Evolutionary conservation across 2,888 invertebrate genomes (phyloP).

Genomic region (Diogma glabrata): DNA sequence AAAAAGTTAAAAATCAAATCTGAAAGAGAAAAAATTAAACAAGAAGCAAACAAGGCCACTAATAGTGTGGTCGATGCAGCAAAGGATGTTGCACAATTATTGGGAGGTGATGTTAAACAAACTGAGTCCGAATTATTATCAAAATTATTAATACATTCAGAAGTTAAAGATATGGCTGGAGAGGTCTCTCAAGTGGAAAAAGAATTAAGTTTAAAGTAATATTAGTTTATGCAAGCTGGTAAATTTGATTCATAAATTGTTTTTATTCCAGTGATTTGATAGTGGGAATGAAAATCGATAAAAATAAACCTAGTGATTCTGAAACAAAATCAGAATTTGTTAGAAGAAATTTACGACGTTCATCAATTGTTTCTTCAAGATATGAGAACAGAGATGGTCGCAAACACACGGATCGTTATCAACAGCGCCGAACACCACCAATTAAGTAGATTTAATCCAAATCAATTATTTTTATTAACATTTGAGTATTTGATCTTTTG

Average conservation of each 20-base stretch:
- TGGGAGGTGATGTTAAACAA: conserved; percentile 55
- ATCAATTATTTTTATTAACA: not conserved
- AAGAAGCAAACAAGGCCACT: conserved; percentile 18
- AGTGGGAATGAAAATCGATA: conserved; percentile 67
- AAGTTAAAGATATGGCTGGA: not conserved
- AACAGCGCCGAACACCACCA: too few species aligned
- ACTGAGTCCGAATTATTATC: conserved; percentile 63
- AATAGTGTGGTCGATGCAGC: conserved; percentile 43
- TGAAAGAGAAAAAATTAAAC: conserved; percentile 19
- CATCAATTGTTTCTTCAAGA: too few species aligned
- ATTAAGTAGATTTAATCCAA: not conserved
- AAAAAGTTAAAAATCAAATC: conserved; percentile 16
- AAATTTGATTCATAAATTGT: not conserved
- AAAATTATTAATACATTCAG: conserved; percentile 44
- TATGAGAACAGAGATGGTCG: too few species aligned
- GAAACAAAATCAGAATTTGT: conserved; percentile 33
- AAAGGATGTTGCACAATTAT: conserved; percentile 53
- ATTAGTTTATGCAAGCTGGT: too few species aligned
- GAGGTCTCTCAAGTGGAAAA: not conserved
- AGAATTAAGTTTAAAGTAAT: conserved; percentile 1
- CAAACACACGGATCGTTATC: too few species aligned
- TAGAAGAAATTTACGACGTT: conserved; percentile 31
- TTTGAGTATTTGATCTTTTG: not conserved
- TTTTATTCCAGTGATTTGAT: conserved; percentile 50
- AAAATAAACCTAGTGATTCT: conserved; percentile 26